phyloP scores from a whole-genome alignment of 2,113 vertebrate genomes.

The Lycaon pictus region DNA sequence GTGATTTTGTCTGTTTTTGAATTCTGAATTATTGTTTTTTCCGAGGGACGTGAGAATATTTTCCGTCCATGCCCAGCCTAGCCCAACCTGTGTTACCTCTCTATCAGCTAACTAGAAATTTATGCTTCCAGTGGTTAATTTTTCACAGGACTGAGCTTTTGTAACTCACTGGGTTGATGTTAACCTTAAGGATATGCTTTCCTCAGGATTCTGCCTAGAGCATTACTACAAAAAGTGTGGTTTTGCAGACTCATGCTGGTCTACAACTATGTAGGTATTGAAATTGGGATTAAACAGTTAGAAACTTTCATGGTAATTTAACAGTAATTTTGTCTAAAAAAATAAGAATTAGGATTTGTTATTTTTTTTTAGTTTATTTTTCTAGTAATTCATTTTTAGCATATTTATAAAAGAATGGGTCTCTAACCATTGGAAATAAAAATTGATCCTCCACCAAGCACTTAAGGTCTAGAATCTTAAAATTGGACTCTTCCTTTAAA shows the following conservation, averaged over 20 bases:
- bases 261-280: background rate
- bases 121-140: background rate
- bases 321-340: slow-evolving; percentile 58
- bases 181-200: slow-evolving; percentile 41
- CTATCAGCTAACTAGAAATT: background rate
- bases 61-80: background rate
- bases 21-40: background rate
- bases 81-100: background rate
- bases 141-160: background rate
- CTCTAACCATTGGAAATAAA: slow-evolving; percentile 26
- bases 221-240: background rate
- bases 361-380: slow-evolving; percentile 31
- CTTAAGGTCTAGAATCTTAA: background rate
- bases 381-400: slow-evolving; percentile 31
- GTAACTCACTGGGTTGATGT: background rate
- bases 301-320: slow-evolving; percentile 2
- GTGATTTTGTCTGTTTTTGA: background rate
- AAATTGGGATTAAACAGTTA: background rate
- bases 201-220: background rate
- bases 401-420: background rate
- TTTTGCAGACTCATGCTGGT: slow-evolving; percentile 29
- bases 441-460: background rate
- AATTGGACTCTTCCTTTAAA: background rate
- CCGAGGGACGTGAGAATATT: background rate
- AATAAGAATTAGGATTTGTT: background rate